phyloP scores from a whole-genome alignment of 2,888 invertebrate species.

The Trissoscelio sp. region DNA sequence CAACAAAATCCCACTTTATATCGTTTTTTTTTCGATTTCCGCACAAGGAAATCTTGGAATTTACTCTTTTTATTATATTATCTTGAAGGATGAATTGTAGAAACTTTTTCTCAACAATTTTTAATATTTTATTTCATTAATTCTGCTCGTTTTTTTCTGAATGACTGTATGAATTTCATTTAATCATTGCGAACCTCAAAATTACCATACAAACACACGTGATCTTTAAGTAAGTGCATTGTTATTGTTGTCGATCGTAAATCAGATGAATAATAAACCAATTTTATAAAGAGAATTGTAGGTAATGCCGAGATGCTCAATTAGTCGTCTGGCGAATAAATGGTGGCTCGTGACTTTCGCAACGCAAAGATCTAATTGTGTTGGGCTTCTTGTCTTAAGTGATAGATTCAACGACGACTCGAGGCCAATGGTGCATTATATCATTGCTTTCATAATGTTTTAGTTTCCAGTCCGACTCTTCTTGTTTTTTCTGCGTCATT shows the following conservation, averaged over 20 bases:
- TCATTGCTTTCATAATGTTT: constrained; percentile 64
- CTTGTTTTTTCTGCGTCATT: constrained; percentile 42
- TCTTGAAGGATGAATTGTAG: too few species aligned
- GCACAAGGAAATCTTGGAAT: too few species aligned
- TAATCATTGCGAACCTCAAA: constrained; percentile 8
- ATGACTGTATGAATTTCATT: constrained; percentile 1
- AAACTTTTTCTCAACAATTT: too few species aligned
- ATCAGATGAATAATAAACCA: constrained; percentile 73
- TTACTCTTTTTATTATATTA: too few species aligned
- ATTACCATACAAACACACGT: constrained; percentile 41
- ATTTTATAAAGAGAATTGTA: constrained; percentile 74
- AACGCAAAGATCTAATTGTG: constrained; percentile 71
- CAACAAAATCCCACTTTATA: constrained; percentile 31
- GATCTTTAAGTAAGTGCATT: constrained; percentile 42
- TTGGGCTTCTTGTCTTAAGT: constrained; percentile 65
- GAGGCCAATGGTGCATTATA: constrained; percentile 63
- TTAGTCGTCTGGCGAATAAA: constrained; percentile 71
- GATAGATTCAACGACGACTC: constrained; percentile 65
- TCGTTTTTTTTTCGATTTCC: background rate
- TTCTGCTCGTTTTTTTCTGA: background rate
- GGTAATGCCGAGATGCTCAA: constrained; percentile 70
- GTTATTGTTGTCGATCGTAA: constrained; percentile 55
- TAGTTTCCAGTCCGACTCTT: constrained; percentile 41
- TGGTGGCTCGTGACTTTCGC: constrained; percentile 72
- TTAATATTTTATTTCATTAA: too few species aligned